Percentiles rank a stretch among this genome's conserved stretches.
Evolutionary conservation across 2,888 invertebrate species (phyloP).

Genomic region (Phasia obesa): DNA sequence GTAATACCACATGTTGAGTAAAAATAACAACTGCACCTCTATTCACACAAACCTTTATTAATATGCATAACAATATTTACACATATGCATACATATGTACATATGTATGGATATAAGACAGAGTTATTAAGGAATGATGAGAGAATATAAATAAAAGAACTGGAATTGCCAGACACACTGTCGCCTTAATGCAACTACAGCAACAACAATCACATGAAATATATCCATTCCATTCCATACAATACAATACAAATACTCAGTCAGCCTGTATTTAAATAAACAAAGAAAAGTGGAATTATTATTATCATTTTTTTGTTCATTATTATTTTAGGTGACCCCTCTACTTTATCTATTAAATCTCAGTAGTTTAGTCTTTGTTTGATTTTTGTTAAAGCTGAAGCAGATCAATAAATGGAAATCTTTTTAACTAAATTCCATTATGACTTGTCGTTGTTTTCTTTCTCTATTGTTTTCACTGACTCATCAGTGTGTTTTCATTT

Average conservation of each 20-base stretch:
- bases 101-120: no score
- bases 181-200: slow-evolving; percentile 39
- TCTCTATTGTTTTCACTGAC: slow-evolving; percentile 60
- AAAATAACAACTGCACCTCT: not conserved
- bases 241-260: slow-evolving; percentile 36
- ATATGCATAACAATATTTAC: no score
- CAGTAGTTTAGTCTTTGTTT: slow-evolving; percentile 28
- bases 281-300: slow-evolving; percentile 50
- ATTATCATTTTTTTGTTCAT: slow-evolving; percentile 33
- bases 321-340: slow-evolving; percentile 46
- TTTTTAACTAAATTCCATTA: slow-evolving; percentile 66
- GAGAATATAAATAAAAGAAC: slow-evolving; percentile 15
- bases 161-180: slow-evolving; percentile 53
- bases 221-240: not conserved
- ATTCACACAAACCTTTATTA: not conserved
- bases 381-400: slow-evolving; percentile 13
- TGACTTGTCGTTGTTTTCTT: slow-evolving; percentile 56
- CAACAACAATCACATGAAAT: slow-evolving; percentile 8
- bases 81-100: not conserved
- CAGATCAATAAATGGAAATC: slow-evolving; percentile 53
- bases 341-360: slow-evolving; percentile 42
- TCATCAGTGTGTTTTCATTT: slow-evolving; percentile 69
- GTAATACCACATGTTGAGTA: slow-evolving; percentile 28
- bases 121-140: not conserved
- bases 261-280: slow-evolving; percentile 51